A percentile compares a stretch with the other conserved stretches of the same genome.
Evolutionary conservation across 2,113 vertebrate genomes (phyloP).

Genomic region (Eurypyga helias): DNA sequence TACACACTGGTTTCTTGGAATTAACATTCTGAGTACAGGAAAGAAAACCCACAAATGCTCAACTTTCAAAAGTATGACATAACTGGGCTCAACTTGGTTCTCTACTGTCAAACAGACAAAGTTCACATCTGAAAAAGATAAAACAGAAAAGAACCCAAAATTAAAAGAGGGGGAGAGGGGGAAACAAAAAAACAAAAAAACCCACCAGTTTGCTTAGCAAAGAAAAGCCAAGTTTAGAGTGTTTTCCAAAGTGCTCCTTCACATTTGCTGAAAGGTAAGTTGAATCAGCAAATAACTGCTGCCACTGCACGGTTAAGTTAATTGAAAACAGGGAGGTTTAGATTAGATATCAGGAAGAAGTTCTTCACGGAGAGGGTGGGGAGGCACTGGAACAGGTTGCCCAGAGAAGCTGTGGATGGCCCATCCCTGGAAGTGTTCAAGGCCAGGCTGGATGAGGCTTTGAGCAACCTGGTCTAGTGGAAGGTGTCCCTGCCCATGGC

Average conservation of each 20-base stretch:
- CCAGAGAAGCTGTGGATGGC: no score
- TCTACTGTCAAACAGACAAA: background rate
- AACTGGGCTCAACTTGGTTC: background rate
- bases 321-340: no score
- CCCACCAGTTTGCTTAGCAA: background rate
- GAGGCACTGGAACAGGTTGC: no score
- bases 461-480: no score
- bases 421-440: no score
- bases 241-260: background rate
- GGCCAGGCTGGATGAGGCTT: no score
- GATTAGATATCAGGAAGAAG: no score
- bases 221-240: background rate
- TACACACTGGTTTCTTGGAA: background rate
- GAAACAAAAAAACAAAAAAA: background rate
- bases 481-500: no score
- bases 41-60: background rate
- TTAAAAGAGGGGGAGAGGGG: accelerated
- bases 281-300: no score
- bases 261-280: no score
- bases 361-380: no score
- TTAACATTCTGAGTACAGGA: background rate
- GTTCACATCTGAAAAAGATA: background rate
- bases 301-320: background rate
- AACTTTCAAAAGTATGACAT: background rate
- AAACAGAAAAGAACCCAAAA: background rate